Percentiles rank a stretch among this genome's conserved stretches.
Conservation (phyloP, 2,888 invertebrate species). For the Psococerastis gibbosa region DNA sequence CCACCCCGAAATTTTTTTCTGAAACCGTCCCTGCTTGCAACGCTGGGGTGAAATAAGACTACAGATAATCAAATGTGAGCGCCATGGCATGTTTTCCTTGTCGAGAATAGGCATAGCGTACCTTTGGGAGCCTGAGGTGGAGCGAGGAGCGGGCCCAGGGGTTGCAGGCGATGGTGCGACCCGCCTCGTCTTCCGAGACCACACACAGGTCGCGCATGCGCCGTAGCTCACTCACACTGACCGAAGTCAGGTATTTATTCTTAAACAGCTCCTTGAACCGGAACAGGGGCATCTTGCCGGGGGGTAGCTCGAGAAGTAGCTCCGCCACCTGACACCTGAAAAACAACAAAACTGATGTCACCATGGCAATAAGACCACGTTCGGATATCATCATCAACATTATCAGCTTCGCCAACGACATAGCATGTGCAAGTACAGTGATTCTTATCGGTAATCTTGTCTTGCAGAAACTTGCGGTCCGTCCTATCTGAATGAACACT, state of each 20-base stretch:
- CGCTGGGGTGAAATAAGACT: no score
- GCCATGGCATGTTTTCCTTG: no score
- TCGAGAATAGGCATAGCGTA: no score
- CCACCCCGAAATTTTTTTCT: no score
- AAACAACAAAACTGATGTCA: conserved; percentile 21
- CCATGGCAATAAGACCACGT: conserved; percentile 50
- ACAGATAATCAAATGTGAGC: no score
- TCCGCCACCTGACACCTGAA: conserved; percentile 28
- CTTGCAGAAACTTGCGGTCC: no score
- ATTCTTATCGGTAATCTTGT: no score
- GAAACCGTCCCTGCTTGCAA: no score
- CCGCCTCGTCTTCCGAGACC: conserved; percentile 47
- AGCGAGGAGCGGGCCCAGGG: conserved; percentile 39
- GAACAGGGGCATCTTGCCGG: conserved; percentile 53
- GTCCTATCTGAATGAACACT: no score
- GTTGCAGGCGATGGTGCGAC: conserved; percentile 50
- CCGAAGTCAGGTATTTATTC: conserved; percentile 54
- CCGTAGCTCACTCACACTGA: conserved; percentile 50
- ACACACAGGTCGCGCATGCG: conserved; percentile 58
- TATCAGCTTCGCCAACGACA: neutral
- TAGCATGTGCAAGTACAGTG: no score
- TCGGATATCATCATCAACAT: conserved; percentile 35
- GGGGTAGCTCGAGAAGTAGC: conserved; percentile 46
- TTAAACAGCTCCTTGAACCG: conserved; percentile 69
- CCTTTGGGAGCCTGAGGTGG: conserved; percentile 36